These are phyloP conservation scores for Linepithema humile DNA, from an alignment of 1,140 invertebrate genomes.

Conservation along the genomic window DNA sequence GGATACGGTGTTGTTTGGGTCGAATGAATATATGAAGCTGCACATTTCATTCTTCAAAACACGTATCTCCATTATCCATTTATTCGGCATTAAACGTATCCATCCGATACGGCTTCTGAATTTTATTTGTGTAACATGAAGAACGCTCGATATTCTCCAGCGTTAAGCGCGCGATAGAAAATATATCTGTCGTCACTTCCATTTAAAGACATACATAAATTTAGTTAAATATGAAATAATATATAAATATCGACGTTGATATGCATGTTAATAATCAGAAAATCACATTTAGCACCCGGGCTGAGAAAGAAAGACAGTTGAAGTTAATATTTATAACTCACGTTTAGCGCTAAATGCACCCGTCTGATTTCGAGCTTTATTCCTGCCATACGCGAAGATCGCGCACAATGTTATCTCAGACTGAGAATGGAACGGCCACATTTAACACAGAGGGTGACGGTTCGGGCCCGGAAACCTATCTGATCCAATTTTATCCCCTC, in stretches of 20 bases:
- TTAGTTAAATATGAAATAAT: background rate
- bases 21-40: background rate
- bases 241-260: background rate
- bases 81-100: background rate
- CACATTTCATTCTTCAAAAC: background rate
- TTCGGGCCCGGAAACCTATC: conserved; percentile 7
- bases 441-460: background rate
- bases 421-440: background rate
- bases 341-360: background rate
- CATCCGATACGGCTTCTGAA: background rate
- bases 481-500: conserved; percentile 11
- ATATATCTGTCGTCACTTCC: background rate
- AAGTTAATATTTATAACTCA: background rate
- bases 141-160: background rate
- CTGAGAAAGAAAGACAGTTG: background rate
- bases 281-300: background rate
- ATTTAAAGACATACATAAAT: background rate
- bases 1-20: background rate
- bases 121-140: background rate
- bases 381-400: background rate
- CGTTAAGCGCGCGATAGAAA: background rate
- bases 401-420: background rate
- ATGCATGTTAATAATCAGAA: background rate
- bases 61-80: background rate
- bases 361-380: background rate